Conservation (phyloP, 2,113 vertebrate genomes). For the Oryctolagus cuniculus region DNA sequence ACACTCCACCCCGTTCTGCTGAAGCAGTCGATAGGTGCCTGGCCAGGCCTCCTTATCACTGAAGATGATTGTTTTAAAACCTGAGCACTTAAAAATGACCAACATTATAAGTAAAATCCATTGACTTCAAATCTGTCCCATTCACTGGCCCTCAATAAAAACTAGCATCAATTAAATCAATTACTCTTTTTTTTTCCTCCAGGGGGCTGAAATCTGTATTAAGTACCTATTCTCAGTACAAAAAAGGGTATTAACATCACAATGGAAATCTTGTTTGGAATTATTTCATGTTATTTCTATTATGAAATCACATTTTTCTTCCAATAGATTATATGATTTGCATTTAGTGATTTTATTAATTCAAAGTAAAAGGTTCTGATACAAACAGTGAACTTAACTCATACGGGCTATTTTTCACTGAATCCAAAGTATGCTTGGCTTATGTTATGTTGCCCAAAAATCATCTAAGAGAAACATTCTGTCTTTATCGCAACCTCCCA, state of each 20-base stretch:
- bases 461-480: background rate
- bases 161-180: conserved; percentile 28
- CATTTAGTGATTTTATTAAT: background rate
- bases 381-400: background rate
- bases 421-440: background rate
- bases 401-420: conserved; percentile 4
- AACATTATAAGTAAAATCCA: conserved; percentile 54
- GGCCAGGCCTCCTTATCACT: background rate
- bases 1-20: background rate
- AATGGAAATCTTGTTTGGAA: conserved; percentile 31
- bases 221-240: background rate
- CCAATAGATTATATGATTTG: conserved; percentile 4
- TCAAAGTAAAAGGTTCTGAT: conserved; percentile 13
- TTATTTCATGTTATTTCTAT: conserved; percentile 48
- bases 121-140: conserved; percentile 50
- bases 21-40: background rate
- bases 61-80: conserved; percentile 36
- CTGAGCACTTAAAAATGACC: background rate
- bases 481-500: conserved; percentile 33
- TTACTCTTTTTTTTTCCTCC: background rate
- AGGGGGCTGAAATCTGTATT: background rate
- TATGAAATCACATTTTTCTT: conserved; percentile 40
- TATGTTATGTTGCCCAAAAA: background rate
- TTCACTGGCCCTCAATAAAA: conserved; percentile 52
- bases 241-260: conserved; percentile 7